Evolutionary conservation across 2,797 vertebrate genomes (phyloP), one percentile per base, ranked within the genome.

Genomic region (Natrix natrix): DNA sequence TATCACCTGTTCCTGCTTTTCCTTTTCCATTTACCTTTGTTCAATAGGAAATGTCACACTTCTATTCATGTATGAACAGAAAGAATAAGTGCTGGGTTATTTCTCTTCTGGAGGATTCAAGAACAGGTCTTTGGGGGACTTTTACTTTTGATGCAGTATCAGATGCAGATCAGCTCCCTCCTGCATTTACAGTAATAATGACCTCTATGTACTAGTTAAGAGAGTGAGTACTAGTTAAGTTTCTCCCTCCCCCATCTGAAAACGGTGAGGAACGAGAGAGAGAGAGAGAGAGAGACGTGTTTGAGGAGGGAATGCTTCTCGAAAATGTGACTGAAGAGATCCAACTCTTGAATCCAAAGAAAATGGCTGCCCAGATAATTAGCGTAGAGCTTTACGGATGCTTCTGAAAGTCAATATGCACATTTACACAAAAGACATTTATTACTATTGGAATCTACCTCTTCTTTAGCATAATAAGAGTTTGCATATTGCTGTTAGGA

Each of bases 401-500:
- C 56, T 89, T 43, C 3, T 78, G 90, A 97, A 97, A 96, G 96
- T 96, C 96, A 96, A 94, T 94, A 90, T 95, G 95, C 94, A 88
- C 90, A 89, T 95, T 90, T 92, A 95, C 92, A 94, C 94, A 94
- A 88, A 89, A 95, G 91, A 89, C 94, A 83, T 16, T n/a, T 55
- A 61, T 93, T 93, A 93, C 96, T 94, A 74, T 63, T 63, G 94
- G 92, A 94, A 96, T 78, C 86, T 17, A 69, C 93, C 60, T 96
- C 93, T 95, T 96, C 94, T 94, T 95, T 96, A 93, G 90, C 69
- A 60, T 94, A 95, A 96, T 95, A 94, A 93, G 86, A 92, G 63
- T 66, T 93, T 97, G 95, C 92, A 95, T 95, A 95, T 96, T 96
- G 95, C 94, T 94, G 93, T 92, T 93, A 88, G 92, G 92, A 97